Evolutionary conservation across 2,888 invertebrate genomes (phyloP).

Genomic region (Drosophila borealis): DNA sequence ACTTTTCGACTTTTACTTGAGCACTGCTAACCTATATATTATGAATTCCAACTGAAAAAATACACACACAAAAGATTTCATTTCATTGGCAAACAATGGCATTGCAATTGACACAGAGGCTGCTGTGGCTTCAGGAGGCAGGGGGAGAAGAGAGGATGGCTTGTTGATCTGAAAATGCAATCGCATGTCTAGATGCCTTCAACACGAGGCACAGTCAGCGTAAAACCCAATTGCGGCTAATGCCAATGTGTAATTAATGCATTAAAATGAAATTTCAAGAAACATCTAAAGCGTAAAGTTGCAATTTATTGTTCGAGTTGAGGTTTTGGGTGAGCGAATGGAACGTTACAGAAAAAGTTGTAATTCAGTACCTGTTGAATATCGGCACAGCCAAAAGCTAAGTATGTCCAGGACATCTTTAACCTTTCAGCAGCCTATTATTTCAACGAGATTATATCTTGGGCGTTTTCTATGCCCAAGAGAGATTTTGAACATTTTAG

Average conservation of each 20-base stretch:
- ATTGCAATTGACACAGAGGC: constrained; percentile 61
- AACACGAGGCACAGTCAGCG: constrained; percentile 15
- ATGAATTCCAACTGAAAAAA: constrained; percentile 57
- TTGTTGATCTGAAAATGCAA: constrained; percentile 37
- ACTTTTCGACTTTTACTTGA: constrained; percentile 38
- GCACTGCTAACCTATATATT: constrained; percentile 77
- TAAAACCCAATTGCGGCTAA: constrained; percentile 43
- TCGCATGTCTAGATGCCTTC: constrained; percentile 58
- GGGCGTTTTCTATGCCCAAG: no score
- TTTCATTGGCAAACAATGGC: constrained; percentile 65
- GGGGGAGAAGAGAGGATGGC: not conserved
- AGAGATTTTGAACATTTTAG: no score
- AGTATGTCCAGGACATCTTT: not conserved
- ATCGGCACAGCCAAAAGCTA: not conserved
- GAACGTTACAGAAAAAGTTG: constrained; percentile 33
- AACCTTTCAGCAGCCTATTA: not conserved
- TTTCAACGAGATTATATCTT: no score
- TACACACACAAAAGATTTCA: constrained; percentile 45
- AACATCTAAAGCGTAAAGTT: constrained; percentile 56
- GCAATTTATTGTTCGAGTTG: constrained; percentile 23
- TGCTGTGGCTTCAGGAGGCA: not conserved
- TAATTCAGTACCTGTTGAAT: constrained; percentile 2
- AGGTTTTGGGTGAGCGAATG: constrained; percentile 24
- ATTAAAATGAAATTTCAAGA: constrained; percentile 57
- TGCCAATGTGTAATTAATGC: constrained; percentile 72